Conservation (phyloP, 2,113 vertebrate genomes). For the Vidua macroura region DNA sequence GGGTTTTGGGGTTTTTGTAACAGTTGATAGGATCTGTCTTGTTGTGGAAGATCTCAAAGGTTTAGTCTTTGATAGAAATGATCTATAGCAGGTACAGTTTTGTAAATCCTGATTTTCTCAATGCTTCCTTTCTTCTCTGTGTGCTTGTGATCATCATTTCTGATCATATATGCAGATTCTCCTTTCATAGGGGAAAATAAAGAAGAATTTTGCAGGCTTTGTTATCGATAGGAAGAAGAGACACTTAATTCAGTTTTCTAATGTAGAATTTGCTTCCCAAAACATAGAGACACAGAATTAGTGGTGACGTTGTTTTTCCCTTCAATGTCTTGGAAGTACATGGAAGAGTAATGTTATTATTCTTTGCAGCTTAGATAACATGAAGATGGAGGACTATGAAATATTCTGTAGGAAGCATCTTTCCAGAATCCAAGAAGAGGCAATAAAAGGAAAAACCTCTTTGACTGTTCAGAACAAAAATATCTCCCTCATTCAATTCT, state of each 20-base stretch:
- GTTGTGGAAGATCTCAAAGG: not conserved
- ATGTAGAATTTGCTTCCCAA: not conserved
- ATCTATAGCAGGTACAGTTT: not conserved
- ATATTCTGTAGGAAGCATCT: slow-evolving; percentile 82
- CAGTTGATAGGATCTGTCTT: not conserved
- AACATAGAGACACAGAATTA: not conserved
- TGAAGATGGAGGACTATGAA: slow-evolving; percentile 89
- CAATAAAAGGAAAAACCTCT: slow-evolving; percentile 45
- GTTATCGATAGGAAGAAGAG: not conserved
- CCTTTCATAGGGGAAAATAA: not conserved
- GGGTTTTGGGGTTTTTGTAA: not conserved
- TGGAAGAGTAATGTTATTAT: not conserved
- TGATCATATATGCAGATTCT: not conserved
- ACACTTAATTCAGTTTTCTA: not conserved
- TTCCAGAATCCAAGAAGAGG: slow-evolving; percentile 74
- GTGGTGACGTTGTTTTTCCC: not conserved
- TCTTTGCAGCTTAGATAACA: slow-evolving; percentile 19
- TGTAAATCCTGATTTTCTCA: not conserved
- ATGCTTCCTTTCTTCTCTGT: not conserved
- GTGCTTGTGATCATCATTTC: not conserved
- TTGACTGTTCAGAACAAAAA: slow-evolving; percentile 42
- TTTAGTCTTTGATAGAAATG: not conserved
- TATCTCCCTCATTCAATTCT: slow-evolving; percentile 81
- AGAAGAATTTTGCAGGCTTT: not conserved
- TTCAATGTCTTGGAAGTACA: not conserved